Evolutionary conservation across 2,113 vertebrate species (phyloP).

Genomic region (Charadrius vociferus): DNA sequence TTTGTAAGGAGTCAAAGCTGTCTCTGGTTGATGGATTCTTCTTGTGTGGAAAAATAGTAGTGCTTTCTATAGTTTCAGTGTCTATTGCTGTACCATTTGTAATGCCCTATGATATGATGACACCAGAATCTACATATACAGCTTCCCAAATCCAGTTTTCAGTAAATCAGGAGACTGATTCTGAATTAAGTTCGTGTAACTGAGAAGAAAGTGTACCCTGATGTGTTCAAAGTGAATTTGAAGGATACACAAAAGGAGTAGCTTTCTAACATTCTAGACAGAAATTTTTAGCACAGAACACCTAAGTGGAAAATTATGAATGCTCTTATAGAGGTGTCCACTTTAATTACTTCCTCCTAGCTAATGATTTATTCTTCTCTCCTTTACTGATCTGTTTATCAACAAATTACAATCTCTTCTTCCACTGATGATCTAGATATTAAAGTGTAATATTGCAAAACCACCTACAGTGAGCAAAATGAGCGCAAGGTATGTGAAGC

Average conservation of each 20-base stretch:
- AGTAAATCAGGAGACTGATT: neutral
- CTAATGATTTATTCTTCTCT: neutral
- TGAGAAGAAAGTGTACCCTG: neutral
- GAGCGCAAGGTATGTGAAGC: neutral
- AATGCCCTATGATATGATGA: neutral
- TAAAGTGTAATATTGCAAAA: neutral
- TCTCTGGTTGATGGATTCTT: neutral
- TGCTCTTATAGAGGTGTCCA: neutral
- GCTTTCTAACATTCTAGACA: neutral
- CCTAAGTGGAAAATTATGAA: neutral
- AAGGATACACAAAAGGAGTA: neutral
- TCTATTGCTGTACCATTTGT: neutral
- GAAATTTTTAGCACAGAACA: neutral
- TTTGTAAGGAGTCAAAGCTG: neutral
- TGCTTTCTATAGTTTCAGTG: neutral
- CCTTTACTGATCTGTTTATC: neutral
- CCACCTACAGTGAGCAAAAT: neutral
- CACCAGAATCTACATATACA: neutral
- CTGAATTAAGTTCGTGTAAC: neutral
- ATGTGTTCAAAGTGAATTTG: neutral
- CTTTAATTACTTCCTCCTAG: neutral
- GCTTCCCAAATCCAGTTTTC: neutral
- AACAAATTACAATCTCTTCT: neutral
- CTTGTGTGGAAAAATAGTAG: neutral
- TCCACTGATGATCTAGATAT: neutral